A percentile compares a stretch with the other conserved stretches of the same genome.
phyloP scores from a whole-genome alignment of 2,888 invertebrate genomes.

The Limenitis camilla region DNA sequence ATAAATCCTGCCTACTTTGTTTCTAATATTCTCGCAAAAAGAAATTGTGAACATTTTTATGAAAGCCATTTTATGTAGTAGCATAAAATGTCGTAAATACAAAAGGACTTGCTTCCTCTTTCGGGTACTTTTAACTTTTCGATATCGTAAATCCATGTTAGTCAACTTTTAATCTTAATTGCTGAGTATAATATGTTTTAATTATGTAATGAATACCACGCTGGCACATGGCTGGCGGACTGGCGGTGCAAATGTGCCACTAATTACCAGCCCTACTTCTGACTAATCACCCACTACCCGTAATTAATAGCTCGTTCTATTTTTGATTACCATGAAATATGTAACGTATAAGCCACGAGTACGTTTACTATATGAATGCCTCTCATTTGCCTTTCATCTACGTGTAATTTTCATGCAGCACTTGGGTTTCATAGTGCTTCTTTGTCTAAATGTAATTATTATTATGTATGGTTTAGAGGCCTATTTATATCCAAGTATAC shows the following conservation, averaged over 20 bases:
- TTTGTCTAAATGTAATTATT: background rate
- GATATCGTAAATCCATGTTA: background rate
- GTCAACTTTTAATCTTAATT: constrained; percentile 9
- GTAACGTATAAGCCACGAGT: constrained; percentile 17
- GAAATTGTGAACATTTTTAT: no score
- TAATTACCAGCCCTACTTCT: constrained; percentile 58
- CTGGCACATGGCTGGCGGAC: constrained; percentile 39
- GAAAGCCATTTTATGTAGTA: no score
- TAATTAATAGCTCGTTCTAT: constrained; percentile 50
- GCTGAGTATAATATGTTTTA: constrained; percentile 36
- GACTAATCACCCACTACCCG: constrained; percentile 50
- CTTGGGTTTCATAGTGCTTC: background rate
- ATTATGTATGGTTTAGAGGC: no score
- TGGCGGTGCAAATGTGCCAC: constrained; percentile 50
- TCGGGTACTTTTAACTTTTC: background rate
- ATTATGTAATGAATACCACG: constrained; percentile 42
- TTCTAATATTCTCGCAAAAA: no score
- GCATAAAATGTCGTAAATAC: no score
- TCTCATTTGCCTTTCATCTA: constrained; percentile 17
- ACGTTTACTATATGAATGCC: constrained; percentile 28
- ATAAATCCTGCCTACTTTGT: no score
- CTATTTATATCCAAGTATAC: no score
- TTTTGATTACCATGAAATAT: constrained; percentile 35
- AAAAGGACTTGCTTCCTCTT: no score
- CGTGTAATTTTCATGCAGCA: constrained; percentile 8